These are phyloP conservation scores for Misgurnus anguillicaudatus DNA, from an alignment of 2,113 vertebrate species.

Conservation along the genomic window DNA sequence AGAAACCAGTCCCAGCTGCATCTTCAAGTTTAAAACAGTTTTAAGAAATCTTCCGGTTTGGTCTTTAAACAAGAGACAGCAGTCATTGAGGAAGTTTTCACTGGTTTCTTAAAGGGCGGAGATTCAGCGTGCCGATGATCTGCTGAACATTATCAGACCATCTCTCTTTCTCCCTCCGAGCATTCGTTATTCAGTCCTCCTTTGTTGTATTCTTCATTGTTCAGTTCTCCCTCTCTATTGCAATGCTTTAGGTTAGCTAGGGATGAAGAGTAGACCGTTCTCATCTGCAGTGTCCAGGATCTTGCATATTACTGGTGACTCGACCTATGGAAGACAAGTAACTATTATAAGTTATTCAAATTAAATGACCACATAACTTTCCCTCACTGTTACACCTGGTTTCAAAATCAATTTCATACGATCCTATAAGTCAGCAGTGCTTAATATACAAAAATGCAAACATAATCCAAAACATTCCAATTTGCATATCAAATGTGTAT, in stretches of 20 bases:
- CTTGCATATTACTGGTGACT: slow-evolving; percentile 97
- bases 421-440: too few species aligned
- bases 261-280: slow-evolving; percentile 90
- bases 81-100: slow-evolving; percentile 9
- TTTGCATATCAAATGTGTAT: too few species aligned
- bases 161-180: neutral
- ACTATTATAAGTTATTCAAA: neutral
- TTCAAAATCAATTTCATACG: too few species aligned
- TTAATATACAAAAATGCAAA: too few species aligned
- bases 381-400: too few species aligned
- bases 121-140: neutral
- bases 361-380: neutral
- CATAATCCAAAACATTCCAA: too few species aligned
- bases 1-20: slow-evolving; percentile 1
- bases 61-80: neutral
- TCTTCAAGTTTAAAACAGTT: slow-evolving; percentile 13
- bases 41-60: neutral
- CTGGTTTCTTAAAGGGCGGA: slow-evolving; percentile 21
- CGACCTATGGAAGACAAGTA: slow-evolving; percentile 75
- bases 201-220: neutral
- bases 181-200: neutral
- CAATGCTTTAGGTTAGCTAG: slow-evolving; percentile 72
- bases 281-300: slow-evolving; percentile 96
- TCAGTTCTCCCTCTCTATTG: neutral
- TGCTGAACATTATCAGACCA: neutral